Percentiles rank a stretch among this genome's conserved stretches.
phyloP scores from a whole-genome alignment of 2,888 invertebrate species.

The Phytoseiulus persimilis region DNA sequence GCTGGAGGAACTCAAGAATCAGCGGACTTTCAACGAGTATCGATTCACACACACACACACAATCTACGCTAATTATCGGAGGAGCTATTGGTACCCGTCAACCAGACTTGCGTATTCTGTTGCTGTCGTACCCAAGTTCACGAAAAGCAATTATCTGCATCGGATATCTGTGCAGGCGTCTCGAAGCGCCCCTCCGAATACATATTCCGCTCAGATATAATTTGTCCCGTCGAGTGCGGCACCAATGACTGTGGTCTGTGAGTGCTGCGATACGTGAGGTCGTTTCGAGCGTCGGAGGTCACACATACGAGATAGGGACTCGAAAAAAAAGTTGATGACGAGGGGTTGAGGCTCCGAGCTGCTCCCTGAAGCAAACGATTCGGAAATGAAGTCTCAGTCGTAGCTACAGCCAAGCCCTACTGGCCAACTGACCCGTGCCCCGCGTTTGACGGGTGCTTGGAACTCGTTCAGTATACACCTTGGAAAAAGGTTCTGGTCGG shows the following conservation, averaged over 20 bases:
- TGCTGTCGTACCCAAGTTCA: background rate
- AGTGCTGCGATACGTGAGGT: background rate
- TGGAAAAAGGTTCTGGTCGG: background rate
- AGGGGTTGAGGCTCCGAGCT: background rate
- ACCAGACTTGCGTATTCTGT: background rate
- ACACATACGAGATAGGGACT: background rate
- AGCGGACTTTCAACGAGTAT: too few species aligned
- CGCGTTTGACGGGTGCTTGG: background rate
- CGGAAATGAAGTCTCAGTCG: background rate
- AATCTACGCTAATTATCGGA: too few species aligned
- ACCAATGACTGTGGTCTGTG: background rate
- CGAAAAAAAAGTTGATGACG: background rate
- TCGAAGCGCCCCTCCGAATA: background rate
- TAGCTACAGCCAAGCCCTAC: background rate
- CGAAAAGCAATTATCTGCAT: background rate
- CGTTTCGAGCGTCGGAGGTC: background rate
- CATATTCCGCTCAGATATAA: background rate
- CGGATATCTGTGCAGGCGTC: too few species aligned
- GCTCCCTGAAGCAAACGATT: background rate
- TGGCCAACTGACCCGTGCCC: background rate
- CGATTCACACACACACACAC: too few species aligned
- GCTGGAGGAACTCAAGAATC: too few species aligned
- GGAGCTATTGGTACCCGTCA: too few species aligned
- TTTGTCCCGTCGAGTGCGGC: background rate
- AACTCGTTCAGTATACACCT: background rate